A percentile compares a stretch with the other conserved stretches of the same genome.
Evolutionary conservation across 2,113 vertebrate species (phyloP).

Genomic region (Baryphthengus martii): DNA sequence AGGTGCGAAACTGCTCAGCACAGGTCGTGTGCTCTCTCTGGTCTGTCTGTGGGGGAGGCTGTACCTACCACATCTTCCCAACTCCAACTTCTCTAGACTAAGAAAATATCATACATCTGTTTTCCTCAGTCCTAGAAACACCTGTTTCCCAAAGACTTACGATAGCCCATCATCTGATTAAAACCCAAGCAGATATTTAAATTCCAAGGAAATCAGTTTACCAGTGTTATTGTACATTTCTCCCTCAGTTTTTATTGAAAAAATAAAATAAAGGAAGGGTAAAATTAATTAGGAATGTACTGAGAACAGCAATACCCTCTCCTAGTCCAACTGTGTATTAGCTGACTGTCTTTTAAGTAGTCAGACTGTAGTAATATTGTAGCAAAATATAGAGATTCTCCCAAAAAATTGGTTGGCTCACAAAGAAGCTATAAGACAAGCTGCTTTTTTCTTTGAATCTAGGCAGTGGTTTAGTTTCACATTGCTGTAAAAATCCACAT

Average conservation of each 20-base stretch:
- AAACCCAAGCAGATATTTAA: not conserved
- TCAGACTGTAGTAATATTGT: not conserved
- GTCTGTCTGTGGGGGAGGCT: no score
- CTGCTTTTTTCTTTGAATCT: not conserved
- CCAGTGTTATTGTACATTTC: not conserved
- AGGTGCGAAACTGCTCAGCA: no score
- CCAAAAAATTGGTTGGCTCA: not conserved
- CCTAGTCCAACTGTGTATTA: not conserved
- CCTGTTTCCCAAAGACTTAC: not conserved
- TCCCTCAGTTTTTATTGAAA: not conserved
- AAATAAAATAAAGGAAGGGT: not conserved
- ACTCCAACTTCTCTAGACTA: not conserved
- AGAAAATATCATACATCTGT: accelerated
- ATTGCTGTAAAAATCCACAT: not conserved
- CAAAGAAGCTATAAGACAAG: not conserved
- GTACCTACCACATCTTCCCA: no score
- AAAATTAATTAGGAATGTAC: not conserved
- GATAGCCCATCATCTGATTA: not conserved
- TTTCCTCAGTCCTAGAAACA: not conserved
- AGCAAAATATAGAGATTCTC: not conserved
- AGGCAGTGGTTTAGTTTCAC: not conserved
- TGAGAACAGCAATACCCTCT: not conserved
- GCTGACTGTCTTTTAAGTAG: not conserved
- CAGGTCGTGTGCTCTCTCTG: no score
- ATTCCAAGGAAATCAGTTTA: not conserved